Evolutionary conservation across 2,113 vertebrate species (phyloP), one percentile per base, ranked within the genome.

Genomic region (Formicarius rufipectus): DNA sequence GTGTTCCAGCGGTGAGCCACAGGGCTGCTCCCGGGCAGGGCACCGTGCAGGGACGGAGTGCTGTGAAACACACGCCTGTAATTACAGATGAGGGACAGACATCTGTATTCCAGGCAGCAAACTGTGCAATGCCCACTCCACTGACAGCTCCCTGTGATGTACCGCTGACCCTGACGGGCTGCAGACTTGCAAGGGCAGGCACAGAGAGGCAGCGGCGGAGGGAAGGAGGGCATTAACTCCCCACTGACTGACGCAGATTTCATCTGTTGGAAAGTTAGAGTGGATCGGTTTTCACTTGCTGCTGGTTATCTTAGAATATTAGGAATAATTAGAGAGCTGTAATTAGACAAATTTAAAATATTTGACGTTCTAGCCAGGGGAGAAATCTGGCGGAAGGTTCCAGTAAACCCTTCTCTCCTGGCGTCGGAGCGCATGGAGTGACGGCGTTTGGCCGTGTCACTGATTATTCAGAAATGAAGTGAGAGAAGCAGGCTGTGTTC

Each of bases 131-230:
- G 47, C 60, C 37, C 58, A 27, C 67, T 69, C 27, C 20, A 0
- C 24, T 19, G 59, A 9, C 31, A 56, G 58, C 39, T 80, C 25
- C 44, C 12, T 33, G 19, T 8, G 47, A 44, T 23, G 31, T 11
- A 9, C 11, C 37, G 2, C 63, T 14, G 74, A 33, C 0, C 0
- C 35, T 3, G 14, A 8, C 2, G 8, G 13, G 35, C 3, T 47
- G 27, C 35, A 22, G 23, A 40, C 30, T 8, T 20, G 33, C 39
- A 47, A 44, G 35, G 58, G 45, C 64, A 71, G 55, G 63, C n/a
- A n/a, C n/a, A 37, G 63, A 37, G 42, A 50, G 53, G 60, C 40
- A n/a, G 12, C 15, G 4, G 18, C 7, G 50, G 6, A 31, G 23
- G 7, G 24, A n/a, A 50, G 35, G 25, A 47, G 16, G 21, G 2